A percentile compares a stretch with the other conserved stretches of the same genome.
These are phyloP conservation scores for Muscicapa striata DNA, from an alignment of 2,797 vertebrate species.

Conservation along the genomic window DNA sequence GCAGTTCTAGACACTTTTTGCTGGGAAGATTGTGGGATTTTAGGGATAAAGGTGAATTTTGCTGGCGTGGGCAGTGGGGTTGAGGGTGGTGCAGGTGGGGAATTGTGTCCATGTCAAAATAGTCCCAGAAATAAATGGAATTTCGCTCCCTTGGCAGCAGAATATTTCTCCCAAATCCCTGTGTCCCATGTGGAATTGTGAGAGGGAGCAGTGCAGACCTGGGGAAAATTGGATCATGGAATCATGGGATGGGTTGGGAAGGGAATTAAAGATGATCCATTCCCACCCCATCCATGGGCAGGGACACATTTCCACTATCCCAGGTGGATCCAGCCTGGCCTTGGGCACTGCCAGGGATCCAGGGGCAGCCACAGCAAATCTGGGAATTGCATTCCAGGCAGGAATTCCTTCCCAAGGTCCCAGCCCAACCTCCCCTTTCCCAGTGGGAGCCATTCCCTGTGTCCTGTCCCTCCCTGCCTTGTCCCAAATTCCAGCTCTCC, in stretches of 20 bases:
- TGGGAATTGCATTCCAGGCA: neutral
- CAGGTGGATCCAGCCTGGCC: neutral
- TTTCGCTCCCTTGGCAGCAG: neutral
- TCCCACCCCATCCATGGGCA: neutral
- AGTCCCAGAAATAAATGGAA: neutral
- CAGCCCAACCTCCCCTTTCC: too few relatives aligned
- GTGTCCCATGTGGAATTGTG: neutral
- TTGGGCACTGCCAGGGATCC: neutral
- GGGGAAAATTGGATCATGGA: neutral
- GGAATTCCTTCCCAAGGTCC: neutral
- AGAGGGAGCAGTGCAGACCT: fast-evolving
- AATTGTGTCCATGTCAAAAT: neutral
- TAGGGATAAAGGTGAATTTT: neutral
- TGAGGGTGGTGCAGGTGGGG: neutral
- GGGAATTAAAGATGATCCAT: too few relatives aligned
- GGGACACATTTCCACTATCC: fast-evolving
- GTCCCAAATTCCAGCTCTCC: neutral
- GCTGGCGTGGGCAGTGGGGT: fast-evolving
- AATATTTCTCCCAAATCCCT: neutral
- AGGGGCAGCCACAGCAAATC: neutral
- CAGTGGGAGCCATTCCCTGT: neutral
- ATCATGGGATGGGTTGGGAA: neutral
- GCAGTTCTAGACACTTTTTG: neutral
- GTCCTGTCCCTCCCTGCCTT: neutral
- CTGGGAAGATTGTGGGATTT: neutral